Conservation (phyloP, 2,797 vertebrate genomes). For the Phoebastria nigripes region DNA sequence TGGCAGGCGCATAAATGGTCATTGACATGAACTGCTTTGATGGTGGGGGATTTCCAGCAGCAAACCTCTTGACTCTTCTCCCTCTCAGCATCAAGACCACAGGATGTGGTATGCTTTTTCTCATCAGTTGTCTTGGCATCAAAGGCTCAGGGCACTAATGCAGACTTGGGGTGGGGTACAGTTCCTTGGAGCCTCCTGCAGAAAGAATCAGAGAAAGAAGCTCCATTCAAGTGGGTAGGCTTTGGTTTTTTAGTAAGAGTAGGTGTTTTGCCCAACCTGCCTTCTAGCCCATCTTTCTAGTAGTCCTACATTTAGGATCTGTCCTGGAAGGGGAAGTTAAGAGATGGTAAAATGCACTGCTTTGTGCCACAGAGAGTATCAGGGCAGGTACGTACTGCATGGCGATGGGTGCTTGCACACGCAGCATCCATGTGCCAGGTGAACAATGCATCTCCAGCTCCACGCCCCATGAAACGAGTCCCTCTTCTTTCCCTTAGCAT, state of each 20-base stretch:
- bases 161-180: not conserved
- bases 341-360: not conserved
- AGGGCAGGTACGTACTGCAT: fast-evolving
- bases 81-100: not conserved
- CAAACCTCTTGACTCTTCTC: not conserved
- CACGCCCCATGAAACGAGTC: not conserved
- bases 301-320: not conserved
- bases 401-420: not conserved
- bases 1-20: not conserved
- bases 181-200: not conserved
- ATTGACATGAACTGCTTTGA: not conserved
- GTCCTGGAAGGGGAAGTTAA: not conserved
- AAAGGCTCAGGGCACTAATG: not conserved
- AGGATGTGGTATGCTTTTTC: not conserved
- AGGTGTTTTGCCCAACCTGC: not conserved
- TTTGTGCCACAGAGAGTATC: not conserved
- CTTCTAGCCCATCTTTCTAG: not conserved
- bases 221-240: not conserved
- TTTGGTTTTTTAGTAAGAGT: not conserved
- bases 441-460: not conserved
- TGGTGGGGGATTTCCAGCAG: not conserved
- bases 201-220: not conserved
- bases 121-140: not conserved
- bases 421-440: not conserved
- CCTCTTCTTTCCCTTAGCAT: not conserved